A percentile compares a stretch with the other conserved stretches of the same genome.
Evolutionary conservation across 2,113 vertebrate genomes (phyloP).

Genomic region (Terrapene triunguis): DNA sequence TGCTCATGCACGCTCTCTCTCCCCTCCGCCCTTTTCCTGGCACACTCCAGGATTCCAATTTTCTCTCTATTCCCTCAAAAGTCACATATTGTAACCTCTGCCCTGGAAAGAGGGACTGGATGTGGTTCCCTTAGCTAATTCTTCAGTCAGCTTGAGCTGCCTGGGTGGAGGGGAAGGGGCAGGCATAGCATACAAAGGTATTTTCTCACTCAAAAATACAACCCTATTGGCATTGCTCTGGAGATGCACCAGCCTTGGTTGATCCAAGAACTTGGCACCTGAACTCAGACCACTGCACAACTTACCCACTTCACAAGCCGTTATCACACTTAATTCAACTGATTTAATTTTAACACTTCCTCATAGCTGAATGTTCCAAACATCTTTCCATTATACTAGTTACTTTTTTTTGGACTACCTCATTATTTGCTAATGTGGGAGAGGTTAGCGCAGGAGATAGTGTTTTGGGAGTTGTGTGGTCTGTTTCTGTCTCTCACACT

Average conservation of each 20-base stretch:
- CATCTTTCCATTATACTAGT: neutral
- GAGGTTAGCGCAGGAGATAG: neutral
- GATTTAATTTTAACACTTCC: slow-evolving; percentile 8
- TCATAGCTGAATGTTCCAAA: neutral
- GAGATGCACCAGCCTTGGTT: neutral
- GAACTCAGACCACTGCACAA: neutral
- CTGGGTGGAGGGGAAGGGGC: neutral
- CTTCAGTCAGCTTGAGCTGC: neutral
- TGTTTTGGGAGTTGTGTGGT: neutral
- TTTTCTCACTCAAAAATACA: neutral
- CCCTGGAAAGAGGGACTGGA: neutral
- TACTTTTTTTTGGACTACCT: neutral
- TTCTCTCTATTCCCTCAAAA: slow-evolving; percentile 9
- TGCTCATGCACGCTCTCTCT: neutral
- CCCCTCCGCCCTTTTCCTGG: neutral
- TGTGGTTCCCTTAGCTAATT: neutral
- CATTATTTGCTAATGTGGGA: neutral
- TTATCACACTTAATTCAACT: neutral
- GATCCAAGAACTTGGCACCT: neutral
- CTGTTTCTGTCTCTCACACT: neutral
- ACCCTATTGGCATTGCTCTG: accelerated
- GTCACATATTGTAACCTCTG: neutral
- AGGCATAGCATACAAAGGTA: neutral
- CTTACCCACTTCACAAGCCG: neutral
- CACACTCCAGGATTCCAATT: neutral